Percentiles rank a stretch among this genome's conserved stretches.
phyloP scores from a whole-genome alignment of 2,797 vertebrate genomes.

The Lacerta viridis region DNA sequence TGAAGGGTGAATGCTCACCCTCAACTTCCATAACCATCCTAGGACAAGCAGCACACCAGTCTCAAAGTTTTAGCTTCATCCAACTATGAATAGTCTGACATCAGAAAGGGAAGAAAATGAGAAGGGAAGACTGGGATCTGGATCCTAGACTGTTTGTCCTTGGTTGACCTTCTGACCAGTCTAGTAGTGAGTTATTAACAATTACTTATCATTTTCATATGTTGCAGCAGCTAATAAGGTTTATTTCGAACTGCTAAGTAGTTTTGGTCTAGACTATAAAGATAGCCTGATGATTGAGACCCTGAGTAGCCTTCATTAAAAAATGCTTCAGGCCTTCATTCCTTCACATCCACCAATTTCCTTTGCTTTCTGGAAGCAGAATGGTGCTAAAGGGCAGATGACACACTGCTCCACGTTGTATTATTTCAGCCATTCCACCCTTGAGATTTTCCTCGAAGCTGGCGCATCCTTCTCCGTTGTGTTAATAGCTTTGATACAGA shows the following conservation, averaged over 20 bases:
- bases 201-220: not conserved
- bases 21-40: not conserved
- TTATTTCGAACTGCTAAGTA: not conserved
- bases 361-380: not conserved
- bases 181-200: not conserved
- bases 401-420: not conserved
- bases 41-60: not conserved
- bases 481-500: conserved; percentile 33
- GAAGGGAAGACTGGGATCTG: not conserved
- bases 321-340: not conserved
- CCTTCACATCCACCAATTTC: not conserved
- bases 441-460: conserved; percentile 22
- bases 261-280: not conserved
- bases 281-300: not conserved
- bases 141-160: not conserved
- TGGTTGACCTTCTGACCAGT: not conserved
- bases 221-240: not conserved
- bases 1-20: too few species aligned
- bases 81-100: not conserved
- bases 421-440: conserved; percentile 11
- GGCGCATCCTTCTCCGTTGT: not conserved
- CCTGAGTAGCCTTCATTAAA: not conserved
- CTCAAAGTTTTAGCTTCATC: not conserved
- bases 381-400: not conserved
- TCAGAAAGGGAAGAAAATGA: not conserved